Evolutionary conservation across 2,888 invertebrate genomes (phyloP), one percentile per base, ranked within the genome.

Genomic region (Digitonthophagus gazella): DNA sequence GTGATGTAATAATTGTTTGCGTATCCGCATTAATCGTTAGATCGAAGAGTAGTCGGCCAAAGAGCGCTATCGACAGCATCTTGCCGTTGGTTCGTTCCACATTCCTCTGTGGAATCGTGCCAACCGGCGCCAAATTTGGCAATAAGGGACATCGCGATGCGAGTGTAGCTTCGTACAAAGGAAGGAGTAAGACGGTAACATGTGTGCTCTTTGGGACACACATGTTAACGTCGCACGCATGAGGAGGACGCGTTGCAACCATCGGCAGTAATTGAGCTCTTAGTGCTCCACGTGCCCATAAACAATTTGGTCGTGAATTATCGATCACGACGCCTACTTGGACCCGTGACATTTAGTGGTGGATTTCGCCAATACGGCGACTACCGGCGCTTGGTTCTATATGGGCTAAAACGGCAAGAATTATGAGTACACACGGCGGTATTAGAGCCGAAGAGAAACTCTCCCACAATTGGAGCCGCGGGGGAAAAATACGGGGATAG

Each of bases 251-350:
- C 28, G 28, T 44, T 44, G 28, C 28, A 11, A 44, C 28, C 28
- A 44, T 11, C 28, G 28, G 28, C 28, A 11, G 28, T 44, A 44
- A 44, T 44, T 44, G 28, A 44, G 28, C 28, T 44, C 28, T 44
- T 44, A 44, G 28, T 44, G 28, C 11, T 44, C 28, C 28, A 44
- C 28, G 28, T 44, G 28, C 8, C 28, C 28, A 75, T 73, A 75
- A 74, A 74, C 70, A 72, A 72, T 69, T 72, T 67, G 69, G 71
- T 73, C 71, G 71, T 74, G 73, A 73, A 71, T 74, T 74, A 72
- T 74, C 68, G 72, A 72, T 73, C 73, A 74, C 73, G 73, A 63
- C 28, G 28, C 28, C 28, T 44, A 44, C 28, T 44, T 44, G 28
- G 28, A 44, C 28, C 28, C 28, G 28, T 44, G 28, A 44, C 28